Evolutionary conservation across 2,113 vertebrate species (phyloP).

Genomic region (Apus apus): DNA sequence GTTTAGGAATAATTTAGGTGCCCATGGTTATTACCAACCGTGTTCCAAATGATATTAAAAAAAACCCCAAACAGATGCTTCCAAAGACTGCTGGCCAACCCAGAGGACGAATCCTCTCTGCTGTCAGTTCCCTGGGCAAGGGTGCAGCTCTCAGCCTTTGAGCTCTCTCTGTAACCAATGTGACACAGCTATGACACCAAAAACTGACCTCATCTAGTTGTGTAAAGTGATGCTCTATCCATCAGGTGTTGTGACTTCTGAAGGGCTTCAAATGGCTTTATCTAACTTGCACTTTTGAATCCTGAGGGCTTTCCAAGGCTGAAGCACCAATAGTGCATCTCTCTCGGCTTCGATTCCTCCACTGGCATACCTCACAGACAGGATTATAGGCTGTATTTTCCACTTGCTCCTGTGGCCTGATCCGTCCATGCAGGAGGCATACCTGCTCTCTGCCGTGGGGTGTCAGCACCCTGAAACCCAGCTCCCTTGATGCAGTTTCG

Average conservation of each 20-base stretch:
- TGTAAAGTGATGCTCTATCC: background rate
- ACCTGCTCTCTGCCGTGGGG: background rate
- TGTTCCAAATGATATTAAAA: background rate
- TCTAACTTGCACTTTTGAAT: background rate
- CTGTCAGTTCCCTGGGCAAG: background rate
- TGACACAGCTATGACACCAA: rapidly evolving
- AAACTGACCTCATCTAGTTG: background rate
- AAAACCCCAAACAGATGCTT: background rate
- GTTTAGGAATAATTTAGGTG: background rate
- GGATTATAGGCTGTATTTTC: background rate
- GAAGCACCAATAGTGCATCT: rapidly evolving
- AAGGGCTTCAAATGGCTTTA: background rate
- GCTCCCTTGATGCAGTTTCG: background rate
- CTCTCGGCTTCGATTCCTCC: rapidly evolving
- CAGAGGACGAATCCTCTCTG: background rate
- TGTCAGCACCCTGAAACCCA: background rate
- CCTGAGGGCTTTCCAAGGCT: background rate
- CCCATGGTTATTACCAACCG: background rate
- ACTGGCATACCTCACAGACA: rapidly evolving
- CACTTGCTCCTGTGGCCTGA: background rate
- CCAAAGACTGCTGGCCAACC: background rate
- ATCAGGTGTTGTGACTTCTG: background rate
- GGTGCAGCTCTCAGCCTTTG: background rate
- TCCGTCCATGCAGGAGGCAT: background rate
- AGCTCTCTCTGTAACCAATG: background rate